Conservation (phyloP, 2,113 vertebrate genomes). For the Zapus hudsonius region DNA sequence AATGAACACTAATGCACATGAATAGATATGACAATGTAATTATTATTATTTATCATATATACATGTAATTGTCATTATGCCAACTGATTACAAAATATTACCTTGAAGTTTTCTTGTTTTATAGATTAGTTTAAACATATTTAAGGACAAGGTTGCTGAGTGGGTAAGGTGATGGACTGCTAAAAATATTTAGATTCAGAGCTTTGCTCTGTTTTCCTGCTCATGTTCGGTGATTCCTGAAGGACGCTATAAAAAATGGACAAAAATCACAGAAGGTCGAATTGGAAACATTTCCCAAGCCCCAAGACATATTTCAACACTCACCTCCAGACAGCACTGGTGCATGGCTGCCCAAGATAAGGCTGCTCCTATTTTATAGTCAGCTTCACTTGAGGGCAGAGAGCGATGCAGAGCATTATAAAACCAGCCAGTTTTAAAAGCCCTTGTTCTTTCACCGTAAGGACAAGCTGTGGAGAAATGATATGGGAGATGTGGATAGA, state of each 20-base stretch:
- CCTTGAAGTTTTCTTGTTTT: background rate
- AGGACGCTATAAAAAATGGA: conserved; percentile 66
- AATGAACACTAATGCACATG: background rate
- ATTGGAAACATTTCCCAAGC: conserved; percentile 73
- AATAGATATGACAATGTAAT: background rate
- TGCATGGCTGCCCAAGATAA: conserved; percentile 72
- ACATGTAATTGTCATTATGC: background rate
- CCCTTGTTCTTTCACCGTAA: conserved; percentile 57
- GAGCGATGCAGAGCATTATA: conserved; percentile 31
- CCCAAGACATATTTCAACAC: conserved; percentile 69
- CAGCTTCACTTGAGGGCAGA: conserved; percentile 52
- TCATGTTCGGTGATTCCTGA: conserved; percentile 65
- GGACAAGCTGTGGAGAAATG: conserved; percentile 62
- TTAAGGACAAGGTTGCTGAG: too few species aligned
- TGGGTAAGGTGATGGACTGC: too few species aligned
- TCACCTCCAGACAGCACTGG: conserved; percentile 68
- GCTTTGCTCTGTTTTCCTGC: conserved; percentile 6
- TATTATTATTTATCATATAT: background rate
- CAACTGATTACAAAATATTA: background rate
- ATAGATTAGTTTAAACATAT: background rate
- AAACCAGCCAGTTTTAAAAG: conserved; percentile 50
- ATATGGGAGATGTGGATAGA: conserved; percentile 1
- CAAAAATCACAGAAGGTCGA: conserved; percentile 58
- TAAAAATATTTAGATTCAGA: background rate
- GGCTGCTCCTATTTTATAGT: conserved; percentile 59